Evolutionary conservation across 2,113 vertebrate species (phyloP).

Genomic region (Crotalus viridis): DNA sequence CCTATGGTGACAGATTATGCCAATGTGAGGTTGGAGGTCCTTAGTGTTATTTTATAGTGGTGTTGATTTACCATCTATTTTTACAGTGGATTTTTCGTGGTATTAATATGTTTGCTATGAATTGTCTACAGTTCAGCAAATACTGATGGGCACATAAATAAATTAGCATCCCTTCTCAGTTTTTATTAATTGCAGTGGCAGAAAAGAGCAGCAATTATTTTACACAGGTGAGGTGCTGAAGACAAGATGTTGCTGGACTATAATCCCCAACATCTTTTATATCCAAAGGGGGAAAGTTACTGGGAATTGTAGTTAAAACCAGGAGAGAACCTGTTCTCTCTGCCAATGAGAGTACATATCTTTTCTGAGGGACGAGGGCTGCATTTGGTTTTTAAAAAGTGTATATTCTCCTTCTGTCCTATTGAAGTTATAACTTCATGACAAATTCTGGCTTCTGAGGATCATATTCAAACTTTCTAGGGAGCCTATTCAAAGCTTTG

Average conservation of each 20-base stretch:
- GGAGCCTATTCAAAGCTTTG: background rate
- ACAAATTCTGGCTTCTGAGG: background rate
- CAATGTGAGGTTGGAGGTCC: background rate
- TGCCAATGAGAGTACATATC: background rate
- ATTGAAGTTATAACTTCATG: background rate
- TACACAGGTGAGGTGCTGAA: background rate
- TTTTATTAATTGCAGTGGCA: background rate
- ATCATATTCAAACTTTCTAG: background rate
- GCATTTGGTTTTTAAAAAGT: background rate
- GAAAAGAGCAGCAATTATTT: background rate
- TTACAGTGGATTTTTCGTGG: background rate
- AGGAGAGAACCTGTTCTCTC: background rate
- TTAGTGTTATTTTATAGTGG: background rate
- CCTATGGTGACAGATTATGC: background rate
- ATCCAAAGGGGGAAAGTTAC: background rate
- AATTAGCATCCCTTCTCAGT: background rate
- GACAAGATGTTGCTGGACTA: background rate
- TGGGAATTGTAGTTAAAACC: background rate
- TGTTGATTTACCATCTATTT: background rate
- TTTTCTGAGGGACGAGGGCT: background rate
- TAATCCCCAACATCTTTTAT: background rate
- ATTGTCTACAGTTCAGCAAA: background rate
- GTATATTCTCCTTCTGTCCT: background rate
- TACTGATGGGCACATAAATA: background rate
- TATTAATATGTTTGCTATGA: background rate